These are phyloP conservation scores for Ptilonorhynchus violaceus DNA, from an alignment of 2,113 vertebrate genomes.

Conservation along the genomic window DNA sequence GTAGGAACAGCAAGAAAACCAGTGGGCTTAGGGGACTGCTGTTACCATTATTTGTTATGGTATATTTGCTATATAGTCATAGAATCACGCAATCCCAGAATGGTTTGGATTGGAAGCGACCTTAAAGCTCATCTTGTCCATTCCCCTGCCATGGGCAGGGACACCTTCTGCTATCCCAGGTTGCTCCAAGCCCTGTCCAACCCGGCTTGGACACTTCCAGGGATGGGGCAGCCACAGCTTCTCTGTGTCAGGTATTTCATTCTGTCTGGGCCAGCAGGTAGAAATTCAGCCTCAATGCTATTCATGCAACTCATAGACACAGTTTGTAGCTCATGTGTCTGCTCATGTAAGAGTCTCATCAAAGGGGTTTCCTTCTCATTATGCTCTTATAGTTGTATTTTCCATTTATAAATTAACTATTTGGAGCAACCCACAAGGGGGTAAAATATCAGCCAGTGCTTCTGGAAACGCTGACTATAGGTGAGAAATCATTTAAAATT, in stretches of 20 bases:
- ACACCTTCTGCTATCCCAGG: neutral
- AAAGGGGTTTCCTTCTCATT: neutral
- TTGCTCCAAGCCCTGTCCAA: rapidly evolving
- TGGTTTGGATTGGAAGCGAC: neutral
- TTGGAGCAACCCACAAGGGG: neutral
- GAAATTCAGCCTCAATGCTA: neutral
- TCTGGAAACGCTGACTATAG: neutral
- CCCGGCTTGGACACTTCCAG: neutral
- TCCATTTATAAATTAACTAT: neutral
- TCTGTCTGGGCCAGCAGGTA: neutral
- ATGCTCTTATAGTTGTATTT: neutral
- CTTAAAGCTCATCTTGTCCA: neutral
- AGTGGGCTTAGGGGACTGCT: neutral
- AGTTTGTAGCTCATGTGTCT: no score
- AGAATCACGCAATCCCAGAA: neutral
- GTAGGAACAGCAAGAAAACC: neutral
- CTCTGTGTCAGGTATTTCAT: neutral
- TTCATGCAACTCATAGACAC: neutral
- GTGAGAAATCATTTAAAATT: neutral
- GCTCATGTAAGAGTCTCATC: no score
- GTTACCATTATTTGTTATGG: neutral
- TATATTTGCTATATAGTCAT: neutral
- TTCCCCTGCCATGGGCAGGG: neutral
- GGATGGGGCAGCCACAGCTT: neutral
- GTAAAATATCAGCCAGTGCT: neutral